Base-by-base conservation (phyloP, 2,888 invertebrate species). In the Pelosia muscerda region DNA sequence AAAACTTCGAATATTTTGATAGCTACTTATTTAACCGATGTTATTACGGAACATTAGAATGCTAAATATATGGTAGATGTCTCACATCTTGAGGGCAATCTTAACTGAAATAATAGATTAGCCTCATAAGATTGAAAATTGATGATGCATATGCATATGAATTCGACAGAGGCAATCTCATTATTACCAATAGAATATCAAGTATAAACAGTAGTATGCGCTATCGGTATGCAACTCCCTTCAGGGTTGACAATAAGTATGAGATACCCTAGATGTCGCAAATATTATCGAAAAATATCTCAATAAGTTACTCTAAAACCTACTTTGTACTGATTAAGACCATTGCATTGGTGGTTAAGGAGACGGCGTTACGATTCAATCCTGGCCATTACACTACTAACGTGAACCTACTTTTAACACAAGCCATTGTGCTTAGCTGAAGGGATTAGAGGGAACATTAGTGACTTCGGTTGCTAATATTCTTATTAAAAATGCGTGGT, bases 1-100 rank as follows among this genome's bases (percentile, higher is more conserved):
- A 60, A 68, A 25, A 68, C 28, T 66, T 56, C 28, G n/a, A 34
- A 60, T 60, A 65, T 58, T 65, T 31, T 34, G 19, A 65, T 65
- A 38, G 25, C 34, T 13, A 22, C 31, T 15, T 31, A n/a, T 31
- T n/a, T 15, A n/a, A 22, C 19, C 22, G 19, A 15, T 0, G 10
- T 62, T 10, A 49, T 49, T 61, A 61, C 53, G 28, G 53, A 53
- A 53, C 28, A 28, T 55, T 55, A 25, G 11, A 25, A 55, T 15
- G 23, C 26, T 25, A 25, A 55, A 49, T 61, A 49, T 22, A 23
- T 59, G 58, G 49, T 26, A 49, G 22, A 58, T 31, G 28, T 22
- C 22, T n/a, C 13, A 55, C 3, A 55, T 55, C 13, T 55, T 15
- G 13, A 25, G 19, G 5, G 26, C 25, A 26, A 55, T 55, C 25